phyloP scores from a whole-genome alignment of 2,113 vertebrate species.

The Erythrolamprus reginae region DNA sequence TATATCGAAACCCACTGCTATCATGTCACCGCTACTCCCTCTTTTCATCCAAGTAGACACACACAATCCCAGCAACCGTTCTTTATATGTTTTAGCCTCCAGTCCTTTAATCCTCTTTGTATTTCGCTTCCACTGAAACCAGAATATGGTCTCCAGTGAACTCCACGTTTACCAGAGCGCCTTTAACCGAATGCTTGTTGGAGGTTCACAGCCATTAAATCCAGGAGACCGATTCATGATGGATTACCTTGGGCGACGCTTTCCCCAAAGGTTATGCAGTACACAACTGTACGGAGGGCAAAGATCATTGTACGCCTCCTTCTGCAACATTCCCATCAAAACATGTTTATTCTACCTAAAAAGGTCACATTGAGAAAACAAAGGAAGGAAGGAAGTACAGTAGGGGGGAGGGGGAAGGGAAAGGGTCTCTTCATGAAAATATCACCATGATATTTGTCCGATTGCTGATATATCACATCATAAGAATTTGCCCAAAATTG shows the following conservation, averaged over 20 bases:
- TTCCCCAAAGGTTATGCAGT: conserved; percentile 23
- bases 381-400: background rate
- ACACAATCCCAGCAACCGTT: no score
- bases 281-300: background rate
- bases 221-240: conserved; percentile 7
- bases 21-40: no score
- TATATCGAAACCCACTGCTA: no score
- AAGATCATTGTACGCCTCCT: conserved; percentile 6
- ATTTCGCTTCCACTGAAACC: background rate
- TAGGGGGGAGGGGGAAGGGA: background rate
- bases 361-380: conserved; percentile 15
- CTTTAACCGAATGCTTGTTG: conserved; percentile 2
- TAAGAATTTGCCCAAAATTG: background rate
- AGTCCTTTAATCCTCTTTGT: no score
- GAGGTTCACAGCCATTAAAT: conserved; percentile 23
- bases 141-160: conserved; percentile 10
- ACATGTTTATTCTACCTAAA: conserved; percentile 9
- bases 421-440: background rate
- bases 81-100: no score
- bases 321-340: conserved; percentile 19
- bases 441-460: background rate
- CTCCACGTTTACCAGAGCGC: background rate
- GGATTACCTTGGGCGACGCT: conserved; percentile 11
- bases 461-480: background rate
- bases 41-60: no score